Percentiles rank a stretch among this genome's conserved stretches.
These are phyloP conservation scores for Pachypsylla venusta DNA, from an alignment of 1,140 invertebrate species.

Conservation along the genomic window DNA sequence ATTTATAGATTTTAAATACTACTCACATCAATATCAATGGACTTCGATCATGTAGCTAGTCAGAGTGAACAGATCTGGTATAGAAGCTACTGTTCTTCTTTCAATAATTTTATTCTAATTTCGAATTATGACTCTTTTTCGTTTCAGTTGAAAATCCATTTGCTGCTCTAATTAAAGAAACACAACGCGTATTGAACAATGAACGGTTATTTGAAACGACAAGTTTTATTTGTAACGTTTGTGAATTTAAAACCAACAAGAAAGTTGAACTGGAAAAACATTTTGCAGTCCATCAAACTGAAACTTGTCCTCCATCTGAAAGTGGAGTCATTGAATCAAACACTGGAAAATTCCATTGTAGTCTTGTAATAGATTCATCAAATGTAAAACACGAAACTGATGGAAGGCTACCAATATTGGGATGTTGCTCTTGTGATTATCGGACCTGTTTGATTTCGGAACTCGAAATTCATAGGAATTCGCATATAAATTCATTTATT, in stretches of 20 bases:
- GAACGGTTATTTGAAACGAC: not conserved
- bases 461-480: not conserved
- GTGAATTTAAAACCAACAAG: not conserved
- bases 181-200: not conserved
- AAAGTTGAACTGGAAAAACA: not conserved
- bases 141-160: not conserved
- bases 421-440: conserved; percentile 4
- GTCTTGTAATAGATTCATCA: no score
- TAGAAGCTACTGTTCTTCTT: no score
- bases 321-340: no score
- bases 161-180: not conserved
- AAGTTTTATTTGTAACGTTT: not conserved
- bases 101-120: no score
- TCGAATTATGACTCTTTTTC: no score
- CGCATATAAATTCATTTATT: conserved; percentile 1
- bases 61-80: no score
- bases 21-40: no score
- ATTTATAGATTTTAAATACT: no score
- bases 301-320: no score
- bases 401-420: not conserved
- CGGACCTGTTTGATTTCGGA: not conserved
- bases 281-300: not conserved
- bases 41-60: no score
- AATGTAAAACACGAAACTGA: no score
- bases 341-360: no score